phyloP scores from a whole-genome alignment of 1,140 invertebrate genomes.

The Leucophenga varia region DNA sequence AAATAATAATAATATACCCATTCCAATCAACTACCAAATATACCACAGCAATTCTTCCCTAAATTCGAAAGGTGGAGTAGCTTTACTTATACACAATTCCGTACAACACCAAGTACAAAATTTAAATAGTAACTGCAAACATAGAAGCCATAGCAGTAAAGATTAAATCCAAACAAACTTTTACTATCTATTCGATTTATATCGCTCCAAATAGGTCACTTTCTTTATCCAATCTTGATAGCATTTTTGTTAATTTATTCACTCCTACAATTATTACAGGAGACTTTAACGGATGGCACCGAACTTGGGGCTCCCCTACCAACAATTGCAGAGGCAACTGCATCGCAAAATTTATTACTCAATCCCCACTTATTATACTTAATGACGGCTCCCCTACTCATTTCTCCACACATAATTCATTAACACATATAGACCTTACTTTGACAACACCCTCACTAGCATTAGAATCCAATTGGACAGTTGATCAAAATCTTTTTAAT shows the following conservation, averaged over 20 bases:
- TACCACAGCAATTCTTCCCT: constrained; percentile 11
- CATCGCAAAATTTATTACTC: constrained; percentile 3
- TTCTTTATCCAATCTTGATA: constrained; percentile 9
- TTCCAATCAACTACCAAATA: constrained; percentile 12
- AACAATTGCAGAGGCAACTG: constrained; percentile 2
- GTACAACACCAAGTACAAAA: constrained; percentile 9
- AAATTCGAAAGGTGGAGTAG: constrained; percentile 7
- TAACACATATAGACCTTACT: constrained; percentile 2
- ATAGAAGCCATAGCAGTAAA: constrained; percentile 14
- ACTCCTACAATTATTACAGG: constrained; percentile 16
- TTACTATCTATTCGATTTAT: constrained; percentile 5
- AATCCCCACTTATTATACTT: neutral
- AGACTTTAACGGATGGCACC: constrained; percentile 20
- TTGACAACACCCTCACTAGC: constrained; percentile 1
- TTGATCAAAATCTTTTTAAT: neutral
- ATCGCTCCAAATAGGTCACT: constrained; percentile 9
- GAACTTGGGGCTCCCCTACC: constrained; percentile 2
- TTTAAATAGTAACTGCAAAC: neutral
- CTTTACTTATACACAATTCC: constrained; percentile 13
- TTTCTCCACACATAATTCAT: constrained; percentile 6
- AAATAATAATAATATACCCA: constrained; percentile 7
- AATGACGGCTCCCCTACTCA: no score
- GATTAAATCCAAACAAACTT: constrained; percentile 13
- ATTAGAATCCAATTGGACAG: constrained; percentile 1
- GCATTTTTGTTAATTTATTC: constrained; percentile 6